Evolutionary conservation across 2,797 vertebrate species (phyloP).

Genomic region (Paratrypauchen microcephalus): DNA sequence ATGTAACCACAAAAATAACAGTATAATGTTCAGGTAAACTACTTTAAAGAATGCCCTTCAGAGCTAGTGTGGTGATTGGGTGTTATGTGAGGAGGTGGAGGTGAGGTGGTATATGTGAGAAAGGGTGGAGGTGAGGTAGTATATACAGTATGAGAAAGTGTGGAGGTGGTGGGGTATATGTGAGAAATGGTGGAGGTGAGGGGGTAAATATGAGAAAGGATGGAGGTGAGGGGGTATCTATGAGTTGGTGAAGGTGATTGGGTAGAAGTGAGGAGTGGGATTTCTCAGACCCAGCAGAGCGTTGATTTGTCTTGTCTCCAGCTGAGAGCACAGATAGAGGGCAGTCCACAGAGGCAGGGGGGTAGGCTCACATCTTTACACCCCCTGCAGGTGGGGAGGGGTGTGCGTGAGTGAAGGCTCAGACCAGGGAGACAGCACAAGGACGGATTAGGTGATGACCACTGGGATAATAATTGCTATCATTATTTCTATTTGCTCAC

Average conservation of each 20-base stretch:
- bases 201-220: background rate
- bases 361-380: constrained; percentile 37
- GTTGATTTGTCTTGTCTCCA: constrained; percentile 63
- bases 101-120: too few relatives aligned
- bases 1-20: too few relatives aligned
- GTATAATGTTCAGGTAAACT: too few relatives aligned
- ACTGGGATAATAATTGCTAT: constrained; percentile 38
- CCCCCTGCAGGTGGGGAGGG: constrained; percentile 19
- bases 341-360: constrained; percentile 43
- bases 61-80: too few relatives aligned
- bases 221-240: background rate
- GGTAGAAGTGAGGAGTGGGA: constrained; percentile 9
- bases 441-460: constrained; percentile 34
- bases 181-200: too few relatives aligned
- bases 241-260: background rate
- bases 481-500: constrained; percentile 20
- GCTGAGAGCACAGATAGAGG: constrained; percentile 64
- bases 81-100: too few relatives aligned
- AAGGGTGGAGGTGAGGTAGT: too few relatives aligned
- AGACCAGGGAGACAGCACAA: constrained; percentile 10
- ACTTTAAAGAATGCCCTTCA: too few relatives aligned
- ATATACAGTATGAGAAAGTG: too few relatives aligned
- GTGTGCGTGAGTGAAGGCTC: constrained; percentile 1
- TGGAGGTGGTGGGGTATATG: too few relatives aligned
- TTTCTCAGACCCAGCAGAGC: constrained; percentile 52